A percentile compares a stretch with the other conserved stretches of the same genome.
These are phyloP conservation scores for Stichodactyla mertensii DNA, from an alignment of 64 coral and sea anemone species.

Conservation along the genomic window DNA sequence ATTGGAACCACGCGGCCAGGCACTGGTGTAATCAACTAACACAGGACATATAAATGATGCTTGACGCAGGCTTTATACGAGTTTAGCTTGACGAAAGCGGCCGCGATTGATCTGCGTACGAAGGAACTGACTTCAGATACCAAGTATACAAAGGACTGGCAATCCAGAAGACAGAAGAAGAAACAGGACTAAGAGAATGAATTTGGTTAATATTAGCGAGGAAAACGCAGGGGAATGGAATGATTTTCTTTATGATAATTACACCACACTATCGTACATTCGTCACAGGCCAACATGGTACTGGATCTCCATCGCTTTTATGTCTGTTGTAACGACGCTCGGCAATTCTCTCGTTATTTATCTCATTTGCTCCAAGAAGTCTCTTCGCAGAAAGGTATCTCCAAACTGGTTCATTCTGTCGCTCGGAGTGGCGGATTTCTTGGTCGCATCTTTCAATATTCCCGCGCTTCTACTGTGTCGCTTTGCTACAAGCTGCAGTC, in stretches of 20 bases:
- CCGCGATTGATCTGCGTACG: too few relatives aligned
- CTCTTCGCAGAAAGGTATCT: not conserved
- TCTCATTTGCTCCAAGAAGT: not conserved
- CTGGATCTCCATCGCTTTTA: not conserved
- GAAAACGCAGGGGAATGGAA: not conserved
- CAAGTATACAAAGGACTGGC: too few relatives aligned
- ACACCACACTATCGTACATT: not conserved
- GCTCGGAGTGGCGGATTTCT: slow-evolving; percentile 5
- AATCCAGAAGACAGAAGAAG: not conserved
- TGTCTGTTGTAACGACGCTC: not conserved
- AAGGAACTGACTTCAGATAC: too few relatives aligned
- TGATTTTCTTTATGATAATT: not conserved
- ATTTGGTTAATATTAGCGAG: not conserved
- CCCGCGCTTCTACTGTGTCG: not conserved
- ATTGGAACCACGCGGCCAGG: not conserved
- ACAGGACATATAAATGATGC: too few relatives aligned
- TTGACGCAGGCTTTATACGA: too few relatives aligned
- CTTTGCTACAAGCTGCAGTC: not conserved
- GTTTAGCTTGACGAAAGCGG: too few relatives aligned
- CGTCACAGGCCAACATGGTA: slow-evolving; percentile 1
- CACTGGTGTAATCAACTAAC: not conserved
- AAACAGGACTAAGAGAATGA: not conserved
- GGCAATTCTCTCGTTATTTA: slow-evolving; percentile 12
- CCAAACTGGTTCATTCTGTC: slow-evolving; percentile 24
- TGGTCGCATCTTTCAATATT: slow-evolving; percentile 1